Base-by-base conservation (phyloP, 2,113 vertebrate species). In the Rhagologus leucostigma region DNA sequence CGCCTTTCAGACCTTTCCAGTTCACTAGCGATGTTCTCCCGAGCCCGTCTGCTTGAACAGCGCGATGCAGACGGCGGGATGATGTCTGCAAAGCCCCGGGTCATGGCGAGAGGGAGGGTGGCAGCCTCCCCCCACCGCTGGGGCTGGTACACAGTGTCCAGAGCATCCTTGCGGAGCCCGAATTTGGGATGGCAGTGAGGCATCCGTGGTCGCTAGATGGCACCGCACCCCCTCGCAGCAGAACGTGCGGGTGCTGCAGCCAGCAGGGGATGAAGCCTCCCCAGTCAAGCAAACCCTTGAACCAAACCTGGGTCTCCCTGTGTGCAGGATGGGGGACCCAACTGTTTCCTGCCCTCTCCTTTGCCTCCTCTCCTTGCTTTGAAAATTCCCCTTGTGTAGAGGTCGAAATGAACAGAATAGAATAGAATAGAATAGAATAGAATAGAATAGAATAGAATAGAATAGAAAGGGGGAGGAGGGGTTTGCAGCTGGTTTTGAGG, bases 161-260 rank as follows among this genome's bases (percentile, higher is more conserved):
- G 22, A 62, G 17, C 33, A 35, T 62, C 50, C 20, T 6, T 17
- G 23, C 3, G 0, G 64, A 41, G 33, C 22, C 13, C 10, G 9
- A 8, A 21, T 53, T 68, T 3, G 87, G 78, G 60, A 27, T 7
- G 2, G 23, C 7, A 41, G 35, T 0, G 47, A 60, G 46, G 3
- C 2, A 0, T 9, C 33, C 5, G 0, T 1, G 22, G 85, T 91
- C 97, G 26, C 96, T 94, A 97, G 97, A 83, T 96, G 97, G 96
- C 97, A 96, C 42, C 64, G 30, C 49, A 55, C 32, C 30, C 50
- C 56, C 52, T 89, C 29, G 59, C 69, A 87, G 79, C 39, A 41
- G 33, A 30, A 7, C 37, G 11, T 0, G 33, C 1, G 8, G 46
- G 15, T 7, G 57, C 59, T 20, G 32, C 35, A 14, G 59, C 0